phyloP scores from a whole-genome alignment of 30 jellyfish, hydroid and myxozoan genomes.

The Mastigias papua region DNA sequence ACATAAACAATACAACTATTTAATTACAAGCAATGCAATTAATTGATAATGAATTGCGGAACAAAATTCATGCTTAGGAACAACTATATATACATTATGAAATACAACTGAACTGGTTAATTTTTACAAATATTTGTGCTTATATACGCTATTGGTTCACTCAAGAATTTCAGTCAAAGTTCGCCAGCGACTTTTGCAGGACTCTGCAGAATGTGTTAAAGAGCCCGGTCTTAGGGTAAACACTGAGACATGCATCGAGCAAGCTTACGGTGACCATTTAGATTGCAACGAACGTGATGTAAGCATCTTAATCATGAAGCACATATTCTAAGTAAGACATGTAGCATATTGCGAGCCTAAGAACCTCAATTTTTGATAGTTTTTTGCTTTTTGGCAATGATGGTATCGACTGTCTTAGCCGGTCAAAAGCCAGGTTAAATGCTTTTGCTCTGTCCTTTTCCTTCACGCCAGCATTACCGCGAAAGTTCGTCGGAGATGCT shows the following conservation, averaged over 20 bases:
- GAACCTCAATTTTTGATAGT: constrained; percentile 82
- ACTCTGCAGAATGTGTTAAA: not conserved
- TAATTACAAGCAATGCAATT: too few species aligned
- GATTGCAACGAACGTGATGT: not conserved
- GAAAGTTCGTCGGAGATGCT: constrained; percentile 47
- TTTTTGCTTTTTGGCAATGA: constrained; percentile 85
- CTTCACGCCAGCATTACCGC: constrained; percentile 33
- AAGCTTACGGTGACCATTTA: not conserved
- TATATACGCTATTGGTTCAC: not conserved
- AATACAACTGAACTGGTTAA: not conserved
- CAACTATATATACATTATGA: too few species aligned
- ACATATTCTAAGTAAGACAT: constrained; percentile 78
- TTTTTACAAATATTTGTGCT: not conserved
- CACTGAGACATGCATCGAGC: not conserved
- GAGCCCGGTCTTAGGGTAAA: not conserved
- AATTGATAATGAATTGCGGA: too few species aligned
- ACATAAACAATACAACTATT: too few species aligned
- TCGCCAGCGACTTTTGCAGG: constrained; percentile 12
- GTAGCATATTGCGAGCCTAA: constrained; percentile 86
- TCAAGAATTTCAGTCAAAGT: not conserved
- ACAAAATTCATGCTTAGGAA: too few species aligned
- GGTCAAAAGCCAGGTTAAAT: constrained; percentile 77
- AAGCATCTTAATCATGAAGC: constrained; percentile 22
- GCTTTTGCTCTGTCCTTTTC: constrained; percentile 89
- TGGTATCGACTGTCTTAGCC: constrained; percentile 84